These are phyloP conservation scores for Drosophila truncata DNA, from an alignment of 1,140 invertebrate species.

Conservation along the genomic window DNA sequence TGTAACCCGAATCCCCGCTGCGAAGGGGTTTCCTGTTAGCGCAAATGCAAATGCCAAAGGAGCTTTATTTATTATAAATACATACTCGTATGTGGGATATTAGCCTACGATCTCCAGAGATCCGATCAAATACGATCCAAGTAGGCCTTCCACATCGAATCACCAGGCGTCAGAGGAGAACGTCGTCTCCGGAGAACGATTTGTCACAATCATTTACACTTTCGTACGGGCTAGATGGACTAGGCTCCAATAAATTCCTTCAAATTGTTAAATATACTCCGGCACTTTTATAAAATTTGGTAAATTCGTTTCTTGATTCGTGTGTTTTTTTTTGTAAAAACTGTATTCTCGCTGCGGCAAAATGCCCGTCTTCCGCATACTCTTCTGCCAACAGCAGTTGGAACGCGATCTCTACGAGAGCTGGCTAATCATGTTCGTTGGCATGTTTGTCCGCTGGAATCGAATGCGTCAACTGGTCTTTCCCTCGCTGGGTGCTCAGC, in stretches of 20 bases:
- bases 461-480: background rate
- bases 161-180: background rate
- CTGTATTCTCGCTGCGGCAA: background rate
- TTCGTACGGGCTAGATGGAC: background rate
- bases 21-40: constrained; percentile 19
- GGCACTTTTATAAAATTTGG: background rate
- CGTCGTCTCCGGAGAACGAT: background rate
- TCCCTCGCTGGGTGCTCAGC: background rate
- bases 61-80: background rate
- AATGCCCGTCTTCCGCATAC: background rate
- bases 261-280: background rate
- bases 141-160: background rate
- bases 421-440: background rate
- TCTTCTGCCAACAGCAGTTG: background rate
- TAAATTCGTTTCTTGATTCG: background rate
- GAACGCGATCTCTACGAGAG: background rate
- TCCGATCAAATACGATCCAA: no score
- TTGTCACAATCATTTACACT: background rate
- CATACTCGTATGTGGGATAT: background rate
- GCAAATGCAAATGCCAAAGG: constrained; percentile 49
- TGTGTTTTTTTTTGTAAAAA: background rate
- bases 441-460: background rate
- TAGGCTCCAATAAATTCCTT: background rate
- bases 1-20: background rate
- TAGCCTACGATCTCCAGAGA: background rate